phyloP scores from a whole-genome alignment of 2,888 invertebrate species.

The Altica lythri region DNA sequence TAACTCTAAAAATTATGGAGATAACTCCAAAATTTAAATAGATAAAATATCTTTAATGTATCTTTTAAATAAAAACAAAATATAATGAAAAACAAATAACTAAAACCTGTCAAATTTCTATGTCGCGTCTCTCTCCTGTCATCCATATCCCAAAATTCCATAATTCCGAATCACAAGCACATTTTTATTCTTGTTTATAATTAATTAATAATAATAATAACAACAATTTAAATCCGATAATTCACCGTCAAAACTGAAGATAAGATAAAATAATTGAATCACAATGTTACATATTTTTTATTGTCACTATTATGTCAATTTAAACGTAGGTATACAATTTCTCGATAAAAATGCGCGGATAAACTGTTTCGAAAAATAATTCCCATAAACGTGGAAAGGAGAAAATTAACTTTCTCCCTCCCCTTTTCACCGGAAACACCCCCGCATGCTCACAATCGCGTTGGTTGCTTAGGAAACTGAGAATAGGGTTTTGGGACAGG shows the following conservation, averaged over 20 bases:
- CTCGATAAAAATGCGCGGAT: slow-evolving; percentile 18
- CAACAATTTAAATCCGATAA: background rate
- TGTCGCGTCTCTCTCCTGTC: slow-evolving; percentile 51
- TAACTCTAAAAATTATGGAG: too few species aligned
- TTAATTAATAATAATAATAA: too few species aligned
- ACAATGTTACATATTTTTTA: too few species aligned
- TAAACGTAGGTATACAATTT: slow-evolving; percentile 2
- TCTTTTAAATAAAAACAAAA: too few species aligned
- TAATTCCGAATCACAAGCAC: slow-evolving; percentile 43
- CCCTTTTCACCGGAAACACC: slow-evolving; percentile 14
- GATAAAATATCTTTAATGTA: too few species aligned
- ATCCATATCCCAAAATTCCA: slow-evolving; percentile 57
- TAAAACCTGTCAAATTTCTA: slow-evolving; percentile 45
- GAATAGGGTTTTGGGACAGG: slow-evolving; percentile 31
- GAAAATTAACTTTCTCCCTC: slow-evolving; percentile 28
- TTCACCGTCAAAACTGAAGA: background rate
- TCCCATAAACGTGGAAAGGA: slow-evolving; percentile 9
- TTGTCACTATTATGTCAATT: too few species aligned
- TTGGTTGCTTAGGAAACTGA: slow-evolving; percentile 32
- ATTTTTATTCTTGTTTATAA: too few species aligned
- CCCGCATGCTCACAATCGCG: background rate
- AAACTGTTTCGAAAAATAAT: slow-evolving; percentile 11
- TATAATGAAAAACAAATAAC: too few species aligned
- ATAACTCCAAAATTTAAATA: too few species aligned
- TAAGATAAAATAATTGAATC: slow-evolving; percentile 8